phyloP scores from a whole-genome alignment of 2,113 vertebrate genomes.

The Dryoscopus gambensis region DNA sequence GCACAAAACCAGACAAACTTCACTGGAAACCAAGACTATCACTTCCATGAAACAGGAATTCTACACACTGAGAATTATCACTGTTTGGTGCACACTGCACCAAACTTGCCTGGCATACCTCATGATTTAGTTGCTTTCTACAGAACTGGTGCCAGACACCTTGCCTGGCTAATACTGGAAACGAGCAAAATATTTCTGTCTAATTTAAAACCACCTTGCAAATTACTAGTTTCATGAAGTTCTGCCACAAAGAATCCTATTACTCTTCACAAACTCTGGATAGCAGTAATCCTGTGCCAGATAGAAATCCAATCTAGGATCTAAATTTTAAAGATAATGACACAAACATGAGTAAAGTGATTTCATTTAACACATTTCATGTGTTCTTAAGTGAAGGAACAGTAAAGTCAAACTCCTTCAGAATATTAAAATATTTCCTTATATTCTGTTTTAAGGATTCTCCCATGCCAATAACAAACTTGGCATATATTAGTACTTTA shows the following conservation, averaged over 20 bases:
- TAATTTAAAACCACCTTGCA: neutral
- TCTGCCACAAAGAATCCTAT: neutral
- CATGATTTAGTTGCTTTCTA: neutral
- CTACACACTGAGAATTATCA: neutral
- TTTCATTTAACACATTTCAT: neutral
- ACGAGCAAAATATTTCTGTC: neutral
- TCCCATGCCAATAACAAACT: neutral
- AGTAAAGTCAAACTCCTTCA: neutral
- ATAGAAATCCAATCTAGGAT: neutral
- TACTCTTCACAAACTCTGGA: neutral
- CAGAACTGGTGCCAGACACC: neutral
- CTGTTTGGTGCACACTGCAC: neutral
- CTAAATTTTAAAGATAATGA: neutral
- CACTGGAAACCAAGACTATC: neutral
- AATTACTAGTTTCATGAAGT: neutral
- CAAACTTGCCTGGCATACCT: neutral
- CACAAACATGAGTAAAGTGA: neutral
- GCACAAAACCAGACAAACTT: neutral
- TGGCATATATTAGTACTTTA: neutral
- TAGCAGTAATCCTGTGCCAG: neutral
- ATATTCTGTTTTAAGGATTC: neutral
- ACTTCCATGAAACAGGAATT: neutral
- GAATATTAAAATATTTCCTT: neutral
- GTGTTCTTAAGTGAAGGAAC: neutral
- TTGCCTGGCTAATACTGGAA: neutral